These are phyloP conservation scores for Camponotus fellah DNA, from an alignment of 2,888 invertebrate species.

Conservation along the genomic window DNA sequence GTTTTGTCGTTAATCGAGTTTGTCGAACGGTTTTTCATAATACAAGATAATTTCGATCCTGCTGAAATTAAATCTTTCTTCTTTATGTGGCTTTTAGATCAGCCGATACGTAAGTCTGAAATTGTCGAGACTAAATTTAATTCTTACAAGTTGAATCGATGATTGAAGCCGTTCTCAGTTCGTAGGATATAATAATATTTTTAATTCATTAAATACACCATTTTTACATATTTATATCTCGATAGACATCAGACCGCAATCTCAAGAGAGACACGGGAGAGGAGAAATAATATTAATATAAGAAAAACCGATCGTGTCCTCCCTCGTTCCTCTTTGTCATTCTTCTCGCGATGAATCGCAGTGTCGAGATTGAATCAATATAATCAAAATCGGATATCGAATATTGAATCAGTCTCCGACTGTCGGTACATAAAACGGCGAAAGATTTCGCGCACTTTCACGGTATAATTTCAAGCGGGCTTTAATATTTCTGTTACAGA, in stretches of 20 bases:
- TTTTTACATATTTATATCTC: conserved; percentile 6
- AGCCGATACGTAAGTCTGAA: not conserved
- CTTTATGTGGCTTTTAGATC: not conserved
- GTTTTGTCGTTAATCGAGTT: conserved; percentile 5
- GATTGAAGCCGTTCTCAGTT: conserved; percentile 13
- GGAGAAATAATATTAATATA: conserved; percentile 48
- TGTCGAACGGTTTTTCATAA: conserved; percentile 24
- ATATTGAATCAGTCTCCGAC: conserved; percentile 40
- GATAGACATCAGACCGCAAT: conserved; percentile 24
- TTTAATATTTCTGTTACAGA: not conserved
- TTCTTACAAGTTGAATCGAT: conserved; percentile 22
- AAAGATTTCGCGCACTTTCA: conserved; percentile 33
- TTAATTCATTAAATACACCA: conserved; percentile 31
- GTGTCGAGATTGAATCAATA: conserved; percentile 48
- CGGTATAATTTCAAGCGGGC: conserved; percentile 9
- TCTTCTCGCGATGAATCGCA: conserved; percentile 16
- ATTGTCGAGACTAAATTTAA: conserved; percentile 38
- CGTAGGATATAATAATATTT: conserved; percentile 15
- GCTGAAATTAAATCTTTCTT: conserved; percentile 1
- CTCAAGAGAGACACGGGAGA: not conserved
- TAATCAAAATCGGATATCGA: conserved; percentile 52
- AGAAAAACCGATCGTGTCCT: conserved; percentile 5
- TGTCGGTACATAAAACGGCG: conserved; percentile 31
- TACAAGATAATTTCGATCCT: not conserved
- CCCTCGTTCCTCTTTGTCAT: no score